Conservation (phyloP, 2,888 invertebrate species). For the Sesia bembeciformis region DNA sequence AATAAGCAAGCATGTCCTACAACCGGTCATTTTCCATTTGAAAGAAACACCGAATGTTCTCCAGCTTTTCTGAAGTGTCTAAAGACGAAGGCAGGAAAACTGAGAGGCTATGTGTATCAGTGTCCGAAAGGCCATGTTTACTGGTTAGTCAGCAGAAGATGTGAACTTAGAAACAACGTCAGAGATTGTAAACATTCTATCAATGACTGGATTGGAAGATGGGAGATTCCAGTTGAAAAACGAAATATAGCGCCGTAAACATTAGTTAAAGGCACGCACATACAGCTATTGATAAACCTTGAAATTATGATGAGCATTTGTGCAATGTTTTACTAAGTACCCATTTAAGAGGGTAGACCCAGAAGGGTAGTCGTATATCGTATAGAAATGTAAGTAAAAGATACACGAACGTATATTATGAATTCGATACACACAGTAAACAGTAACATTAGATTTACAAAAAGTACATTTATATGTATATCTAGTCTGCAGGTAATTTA, state of each 20-base stretch:
- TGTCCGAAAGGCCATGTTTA: constrained; percentile 85
- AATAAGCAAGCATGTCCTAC: constrained; percentile 75
- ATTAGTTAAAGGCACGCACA: no score
- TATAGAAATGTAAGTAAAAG: no score
- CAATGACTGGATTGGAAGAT: constrained; percentile 58
- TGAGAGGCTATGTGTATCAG: constrained; percentile 82
- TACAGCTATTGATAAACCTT: no score
- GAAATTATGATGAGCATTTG: no score
- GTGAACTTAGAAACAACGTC: constrained; percentile 78
- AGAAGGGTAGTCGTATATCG: no score
- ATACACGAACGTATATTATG: no score
- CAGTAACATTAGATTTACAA: no score
- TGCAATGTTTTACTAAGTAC: no score
- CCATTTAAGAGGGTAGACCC: no score
- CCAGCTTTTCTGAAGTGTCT: constrained; percentile 83
- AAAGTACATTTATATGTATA: no score
- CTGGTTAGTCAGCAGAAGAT: constrained; percentile 85
- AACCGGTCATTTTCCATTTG: constrained; percentile 81
- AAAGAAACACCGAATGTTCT: constrained; percentile 78
- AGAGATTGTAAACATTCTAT: constrained; percentile 72
- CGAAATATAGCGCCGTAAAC: constrained; percentile 58
- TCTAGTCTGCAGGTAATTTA: no score
- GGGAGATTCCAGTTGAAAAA: constrained; percentile 74
- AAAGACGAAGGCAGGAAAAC: constrained; percentile 50
- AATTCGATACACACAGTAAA: no score